Base-by-base conservation (phyloP, 2,888 invertebrate genomes). In the Oligia fasciuncula region DNA sequence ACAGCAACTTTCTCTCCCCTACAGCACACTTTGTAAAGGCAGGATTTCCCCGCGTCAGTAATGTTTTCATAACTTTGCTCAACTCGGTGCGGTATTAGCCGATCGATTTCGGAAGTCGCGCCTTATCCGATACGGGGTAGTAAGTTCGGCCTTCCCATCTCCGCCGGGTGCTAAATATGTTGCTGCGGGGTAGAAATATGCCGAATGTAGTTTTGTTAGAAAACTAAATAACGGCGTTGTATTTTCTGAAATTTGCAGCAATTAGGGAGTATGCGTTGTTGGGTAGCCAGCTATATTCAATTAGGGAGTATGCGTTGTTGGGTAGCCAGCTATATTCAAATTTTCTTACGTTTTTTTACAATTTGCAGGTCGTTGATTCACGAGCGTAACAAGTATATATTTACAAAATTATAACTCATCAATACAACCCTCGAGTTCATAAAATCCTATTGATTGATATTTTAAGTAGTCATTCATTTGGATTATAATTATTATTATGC, bases 51-150 rank as follows among this genome's bases (percentile, higher is more conserved):
- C 71, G 68, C 74, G 66, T 29, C 71, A 17, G 57, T 72, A 82
- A 85, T 85, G 83, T 85, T 79, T 79, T 77, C 79, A 85, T 85
- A 85, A 85, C 14, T 57, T 46, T 54, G 68, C 71, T 49, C 43
- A 49, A 60, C 67, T 60, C 51, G 60, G 46, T 46, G 57, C 62
- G 73, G 77, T 83, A 83, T 80, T 79, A 89, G 74, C 75, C 84
- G 79, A 87, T 85, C 85, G 80, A 80, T 81, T 87, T 88, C 85
- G 90, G 90, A 89, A 90, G 87, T 87, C 72, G 79, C 71, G 80
- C 71, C 74, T 84, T 88, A 90, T 90, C 89, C 84, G 83, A 85
- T 84, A 82, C 67, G 73, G 75, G 84, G 84, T 81, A 85, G 83
- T 81, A 72, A 73, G 66, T 66, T 76, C 74, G 76, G 49, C 60